Conservation (phyloP, 2,888 invertebrate genomes). For the Cosmia trapezina region DNA sequence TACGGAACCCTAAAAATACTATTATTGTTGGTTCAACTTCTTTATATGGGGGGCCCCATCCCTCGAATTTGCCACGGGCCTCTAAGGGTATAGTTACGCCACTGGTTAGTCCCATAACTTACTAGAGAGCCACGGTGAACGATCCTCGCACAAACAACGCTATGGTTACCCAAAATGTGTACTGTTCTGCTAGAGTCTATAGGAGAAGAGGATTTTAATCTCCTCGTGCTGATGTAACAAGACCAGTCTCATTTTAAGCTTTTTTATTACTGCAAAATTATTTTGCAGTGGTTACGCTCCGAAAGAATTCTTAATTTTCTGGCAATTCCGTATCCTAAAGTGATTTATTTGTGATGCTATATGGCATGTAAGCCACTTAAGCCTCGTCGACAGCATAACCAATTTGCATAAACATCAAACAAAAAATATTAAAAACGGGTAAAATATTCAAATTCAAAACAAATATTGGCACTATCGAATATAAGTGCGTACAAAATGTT, state of each 20-base stretch:
- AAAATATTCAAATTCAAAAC: constrained; percentile 14
- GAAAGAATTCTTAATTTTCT: no score
- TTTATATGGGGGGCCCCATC: no score
- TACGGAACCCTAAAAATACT: no score
- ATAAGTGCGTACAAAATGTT: constrained; percentile 8
- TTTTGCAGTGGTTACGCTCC: no score
- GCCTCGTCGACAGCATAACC: constrained; percentile 12
- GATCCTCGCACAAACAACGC: not conserved
- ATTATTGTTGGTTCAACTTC: no score
- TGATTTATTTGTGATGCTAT: not conserved
- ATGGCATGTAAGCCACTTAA: constrained; percentile 5
- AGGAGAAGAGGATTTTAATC: not conserved
- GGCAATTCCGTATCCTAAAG: not conserved
- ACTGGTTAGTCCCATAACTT: not conserved
- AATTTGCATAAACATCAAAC: constrained; percentile 19
- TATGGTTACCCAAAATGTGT: not conserved
- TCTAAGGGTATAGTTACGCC: no score
- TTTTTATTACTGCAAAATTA: not conserved
- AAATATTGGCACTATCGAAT: constrained; percentile 28
- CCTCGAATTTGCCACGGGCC: no score
- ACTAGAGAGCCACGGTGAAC: not conserved
- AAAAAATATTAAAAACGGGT: not conserved
- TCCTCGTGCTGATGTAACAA: not conserved
- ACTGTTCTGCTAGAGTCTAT: not conserved
- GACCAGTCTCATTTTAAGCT: not conserved